A percentile compares a stretch with the other conserved stretches of the same genome.
Evolutionary conservation across 1,140 invertebrate species (phyloP).

Genomic region (Pachypeltis micranthus): DNA sequence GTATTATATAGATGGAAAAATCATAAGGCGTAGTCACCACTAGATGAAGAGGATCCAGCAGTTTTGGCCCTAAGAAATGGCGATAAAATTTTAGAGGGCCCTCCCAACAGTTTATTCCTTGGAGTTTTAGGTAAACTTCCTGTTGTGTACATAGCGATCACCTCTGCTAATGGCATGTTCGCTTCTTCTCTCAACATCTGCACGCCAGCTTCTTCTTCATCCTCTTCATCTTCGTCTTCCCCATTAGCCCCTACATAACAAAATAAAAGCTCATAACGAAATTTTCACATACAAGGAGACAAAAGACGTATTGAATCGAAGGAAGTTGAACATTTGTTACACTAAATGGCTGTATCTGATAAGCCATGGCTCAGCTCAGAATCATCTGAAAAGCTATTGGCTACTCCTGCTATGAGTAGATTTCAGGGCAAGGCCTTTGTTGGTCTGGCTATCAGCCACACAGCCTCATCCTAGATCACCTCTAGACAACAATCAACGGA

Average conservation of each 20-base stretch:
- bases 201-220: conserved; percentile 47
- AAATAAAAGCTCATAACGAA: background rate
- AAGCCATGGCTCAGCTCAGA: no score
- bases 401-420: no score
- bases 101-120: conserved; percentile 17
- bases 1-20: no score
- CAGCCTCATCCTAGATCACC: no score
- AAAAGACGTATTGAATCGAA: no score
- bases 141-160: conserved; percentile 49
- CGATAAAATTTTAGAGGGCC: conserved; percentile 14
- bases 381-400: no score
- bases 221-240: conserved; percentile 26
- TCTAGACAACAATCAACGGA: no score
- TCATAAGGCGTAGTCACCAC: no score
- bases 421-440: no score
- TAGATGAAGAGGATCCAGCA: background rate
- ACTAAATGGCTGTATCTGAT: no score
- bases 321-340: no score
- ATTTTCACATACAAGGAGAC: conserved; percentile 9
- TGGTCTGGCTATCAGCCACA: no score
- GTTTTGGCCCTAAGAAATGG: conserved; percentile 16
- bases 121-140: conserved; percentile 17
- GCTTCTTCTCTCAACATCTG: conserved; percentile 67
- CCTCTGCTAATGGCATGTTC: conserved; percentile 64
- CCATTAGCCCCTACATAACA: background rate